Percentiles rank a stretch among this genome's conserved stretches.
These are phyloP conservation scores for Oreochromis niloticus DNA, from an alignment of 2,113 vertebrate genomes.

Conservation along the genomic window DNA sequence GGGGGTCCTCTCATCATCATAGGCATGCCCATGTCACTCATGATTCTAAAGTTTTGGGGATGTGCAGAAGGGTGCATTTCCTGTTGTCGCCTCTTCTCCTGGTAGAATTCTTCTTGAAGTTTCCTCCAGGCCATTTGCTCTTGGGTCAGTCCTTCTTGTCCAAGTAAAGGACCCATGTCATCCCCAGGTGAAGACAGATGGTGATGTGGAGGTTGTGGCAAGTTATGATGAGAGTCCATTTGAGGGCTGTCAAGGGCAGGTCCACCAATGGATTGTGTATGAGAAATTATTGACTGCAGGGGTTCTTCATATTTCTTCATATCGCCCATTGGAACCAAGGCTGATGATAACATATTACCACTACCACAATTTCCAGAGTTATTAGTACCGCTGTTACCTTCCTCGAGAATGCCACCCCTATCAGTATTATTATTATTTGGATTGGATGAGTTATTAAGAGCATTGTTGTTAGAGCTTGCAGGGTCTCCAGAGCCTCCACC, in stretches of 20 bases:
- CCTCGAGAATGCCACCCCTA: conserved; percentile 52
- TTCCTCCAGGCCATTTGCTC: conserved; percentile 97
- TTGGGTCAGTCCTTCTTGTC: conserved; percentile 86
- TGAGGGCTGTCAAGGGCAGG: conserved; percentile 79
- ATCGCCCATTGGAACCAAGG: conserved; percentile 36
- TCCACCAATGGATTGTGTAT: conserved; percentile 85
- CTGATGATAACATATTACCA: conserved; percentile 46
- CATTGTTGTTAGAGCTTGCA: conserved; percentile 57
- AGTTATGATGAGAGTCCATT: conserved; percentile 60
- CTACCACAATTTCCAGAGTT: conserved; percentile 45
- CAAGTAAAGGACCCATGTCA: conserved; percentile 87
- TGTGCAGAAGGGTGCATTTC: conserved; percentile 81
- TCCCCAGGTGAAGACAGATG: conserved; percentile 73
- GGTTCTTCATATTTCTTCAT: conserved; percentile 94
- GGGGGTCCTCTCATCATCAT: conserved; percentile 88
- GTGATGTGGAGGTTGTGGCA: conserved; percentile 68
- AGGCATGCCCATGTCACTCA: conserved; percentile 77
- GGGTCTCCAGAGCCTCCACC: conserved; percentile 71
- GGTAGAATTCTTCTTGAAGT: conserved; percentile 94
- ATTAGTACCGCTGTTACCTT: conserved; percentile 45
- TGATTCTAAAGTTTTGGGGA: conserved; percentile 86
- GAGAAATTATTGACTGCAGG: conserved; percentile 92
- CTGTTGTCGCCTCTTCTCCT: conserved; percentile 92
- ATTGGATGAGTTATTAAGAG: conserved; percentile 51
- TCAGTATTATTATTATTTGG: conserved; percentile 65